phyloP scores from a whole-genome alignment of 2,113 vertebrate genomes.

The Odobenus rosmarus region DNA sequence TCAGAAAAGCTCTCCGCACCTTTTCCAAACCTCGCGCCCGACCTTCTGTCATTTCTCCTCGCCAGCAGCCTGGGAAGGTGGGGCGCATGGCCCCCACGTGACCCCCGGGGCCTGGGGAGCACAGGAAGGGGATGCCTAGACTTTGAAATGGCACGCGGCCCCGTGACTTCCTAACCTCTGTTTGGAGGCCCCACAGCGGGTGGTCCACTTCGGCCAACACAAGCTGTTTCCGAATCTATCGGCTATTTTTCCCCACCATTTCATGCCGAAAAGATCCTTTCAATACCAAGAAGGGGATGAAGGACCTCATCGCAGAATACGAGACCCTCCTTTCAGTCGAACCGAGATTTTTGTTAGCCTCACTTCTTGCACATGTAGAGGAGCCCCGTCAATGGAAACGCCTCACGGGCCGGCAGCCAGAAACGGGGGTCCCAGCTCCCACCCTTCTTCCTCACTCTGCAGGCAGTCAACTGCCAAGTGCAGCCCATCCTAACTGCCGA shows the following conservation, averaged over 20 bases:
- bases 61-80: neutral
- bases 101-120: neutral
- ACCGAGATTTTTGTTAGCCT: neutral
- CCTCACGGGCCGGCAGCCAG: neutral
- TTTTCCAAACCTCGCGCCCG: neutral
- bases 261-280: slow-evolving; percentile 33
- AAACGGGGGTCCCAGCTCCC: neutral
- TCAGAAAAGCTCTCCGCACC: neutral
- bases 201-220: neutral
- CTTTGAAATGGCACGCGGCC: neutral
- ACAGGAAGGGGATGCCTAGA: slow-evolving; percentile 1
- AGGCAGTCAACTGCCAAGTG: neutral
- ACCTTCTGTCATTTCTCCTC: neutral
- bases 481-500: neutral
- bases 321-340: neutral
- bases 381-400: neutral
- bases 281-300: neutral
- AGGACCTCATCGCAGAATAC: neutral
- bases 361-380: neutral
- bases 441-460: neutral
- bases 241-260: neutral
- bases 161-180: neutral
- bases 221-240: neutral
- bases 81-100: neutral
- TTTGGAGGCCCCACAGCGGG: neutral